These are phyloP conservation scores for Typhlomys cinereus DNA, from an alignment of 2,113 vertebrate genomes.

Conservation along the genomic window DNA sequence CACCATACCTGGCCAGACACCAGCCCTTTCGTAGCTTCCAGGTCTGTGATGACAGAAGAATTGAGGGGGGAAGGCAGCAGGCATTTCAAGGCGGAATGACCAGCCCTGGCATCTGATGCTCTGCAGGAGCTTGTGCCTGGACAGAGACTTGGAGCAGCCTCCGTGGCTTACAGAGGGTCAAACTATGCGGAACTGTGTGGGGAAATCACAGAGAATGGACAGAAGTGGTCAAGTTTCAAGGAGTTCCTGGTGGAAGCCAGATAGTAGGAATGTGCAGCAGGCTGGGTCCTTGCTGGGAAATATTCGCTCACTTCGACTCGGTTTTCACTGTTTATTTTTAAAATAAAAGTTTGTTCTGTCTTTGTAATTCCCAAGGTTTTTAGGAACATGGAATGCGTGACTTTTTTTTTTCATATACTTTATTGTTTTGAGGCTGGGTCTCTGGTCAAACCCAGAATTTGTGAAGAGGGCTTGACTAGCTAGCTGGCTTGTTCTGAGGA, in stretches of 20 bases:
- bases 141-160: neutral
- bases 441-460: too few species aligned
- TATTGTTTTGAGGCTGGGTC: too few species aligned
- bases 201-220: neutral
- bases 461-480: too few species aligned
- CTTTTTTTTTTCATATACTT: neutral
- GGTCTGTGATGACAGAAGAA: neutral
- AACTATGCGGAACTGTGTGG: neutral
- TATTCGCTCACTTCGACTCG: slow-evolving; percentile 5
- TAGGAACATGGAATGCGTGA: slow-evolving; percentile 26
- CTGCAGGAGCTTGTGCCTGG: fast-evolving
- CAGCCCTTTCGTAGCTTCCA: neutral
- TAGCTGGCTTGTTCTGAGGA: too few species aligned
- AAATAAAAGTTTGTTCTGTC: slow-evolving; percentile 48
- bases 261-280: neutral
- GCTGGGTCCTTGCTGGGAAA: slow-evolving; percentile 46
- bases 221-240: neutral
- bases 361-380: slow-evolving; percentile 38
- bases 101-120: neutral
- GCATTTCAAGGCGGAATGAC: neutral
- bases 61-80: neutral
- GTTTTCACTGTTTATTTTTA: slow-evolving; percentile 40
- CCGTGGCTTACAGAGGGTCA: neutral
- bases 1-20: neutral
- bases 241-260: neutral